A percentile compares a stretch with the other conserved stretches of the same genome.
Evolutionary conservation across 2,797 vertebrate genomes (phyloP).

Genomic region (Neomorphus geoffroyi): DNA sequence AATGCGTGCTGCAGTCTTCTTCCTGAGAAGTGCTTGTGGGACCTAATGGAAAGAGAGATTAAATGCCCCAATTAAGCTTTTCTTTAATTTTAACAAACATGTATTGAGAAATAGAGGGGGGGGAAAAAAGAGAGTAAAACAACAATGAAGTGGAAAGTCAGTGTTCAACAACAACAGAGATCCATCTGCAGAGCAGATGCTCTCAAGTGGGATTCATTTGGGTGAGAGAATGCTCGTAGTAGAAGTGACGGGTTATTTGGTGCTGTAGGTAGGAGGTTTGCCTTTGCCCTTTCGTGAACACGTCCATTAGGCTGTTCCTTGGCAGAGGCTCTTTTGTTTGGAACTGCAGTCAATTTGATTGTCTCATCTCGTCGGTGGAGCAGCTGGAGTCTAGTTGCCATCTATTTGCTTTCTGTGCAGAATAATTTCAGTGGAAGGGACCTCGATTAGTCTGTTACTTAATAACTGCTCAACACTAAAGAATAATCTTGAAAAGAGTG

Average conservation of each 20-base stretch:
- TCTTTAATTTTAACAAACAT: not conserved
- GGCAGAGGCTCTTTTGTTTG: not conserved
- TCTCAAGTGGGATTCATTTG: not conserved
- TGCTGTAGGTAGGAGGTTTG: not conserved
- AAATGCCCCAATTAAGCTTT: not conserved
- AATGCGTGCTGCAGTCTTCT: not conserved
- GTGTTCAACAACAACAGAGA: not conserved
- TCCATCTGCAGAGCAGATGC: not conserved
- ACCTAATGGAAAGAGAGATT: not conserved
- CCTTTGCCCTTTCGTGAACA: not conserved
- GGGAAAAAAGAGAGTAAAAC: not conserved
- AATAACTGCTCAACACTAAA: not conserved
- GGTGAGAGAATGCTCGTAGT: fast-evolving
- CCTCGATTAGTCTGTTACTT: not conserved
- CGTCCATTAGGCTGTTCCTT: not conserved
- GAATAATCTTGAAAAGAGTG: not conserved
- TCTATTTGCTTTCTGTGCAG: not conserved
- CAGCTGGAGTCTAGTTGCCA: not conserved
- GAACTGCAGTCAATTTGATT: not conserved
- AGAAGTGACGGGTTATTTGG: not conserved
- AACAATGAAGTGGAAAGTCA: not conserved
- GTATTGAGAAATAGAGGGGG: not conserved
- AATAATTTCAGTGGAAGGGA: not conserved
- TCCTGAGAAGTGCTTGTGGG: fast-evolving
- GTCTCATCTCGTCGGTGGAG: not conserved